A percentile compares a stretch with the other conserved stretches of the same genome.
Evolutionary conservation across 1,140 invertebrate species (phyloP).

Genomic region (Lordiphosa collinella): DNA sequence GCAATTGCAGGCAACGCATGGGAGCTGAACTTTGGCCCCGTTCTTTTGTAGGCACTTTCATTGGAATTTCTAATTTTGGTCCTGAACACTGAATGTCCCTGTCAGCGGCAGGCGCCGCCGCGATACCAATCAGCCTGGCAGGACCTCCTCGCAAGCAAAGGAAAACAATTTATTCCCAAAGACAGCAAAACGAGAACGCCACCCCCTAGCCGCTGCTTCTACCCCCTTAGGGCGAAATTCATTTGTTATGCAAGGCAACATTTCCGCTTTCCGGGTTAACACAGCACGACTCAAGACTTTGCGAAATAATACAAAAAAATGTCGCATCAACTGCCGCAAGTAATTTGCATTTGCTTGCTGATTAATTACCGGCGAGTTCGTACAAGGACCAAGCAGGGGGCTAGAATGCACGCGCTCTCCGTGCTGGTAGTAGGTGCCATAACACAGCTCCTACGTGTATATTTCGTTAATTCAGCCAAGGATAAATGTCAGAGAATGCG

Average conservation of each 20-base stretch:
- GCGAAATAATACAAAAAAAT: slow-evolving; percentile 20
- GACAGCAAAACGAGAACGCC: slow-evolving; percentile 35
- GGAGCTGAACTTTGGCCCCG: slow-evolving; percentile 16
- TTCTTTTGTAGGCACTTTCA: slow-evolving; percentile 31
- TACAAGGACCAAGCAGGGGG: slow-evolving; percentile 1
- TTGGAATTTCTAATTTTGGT: slow-evolving; percentile 9
- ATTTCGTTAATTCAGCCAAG: too few species aligned
- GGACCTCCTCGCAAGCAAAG: slow-evolving; percentile 40
- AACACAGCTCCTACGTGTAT: too few species aligned
- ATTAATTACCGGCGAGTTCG: slow-evolving; percentile 48
- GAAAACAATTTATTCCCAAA: slow-evolving; percentile 62
- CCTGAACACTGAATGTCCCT: slow-evolving; percentile 31
- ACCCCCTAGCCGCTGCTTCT: slow-evolving; percentile 3
- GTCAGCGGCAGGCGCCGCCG: slow-evolving; percentile 46
- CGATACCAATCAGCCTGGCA: slow-evolving; percentile 51
- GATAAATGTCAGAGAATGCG: too few species aligned
- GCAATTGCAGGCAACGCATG: slow-evolving; percentile 13
- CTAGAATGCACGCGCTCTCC: too few species aligned
- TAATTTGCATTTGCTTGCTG: slow-evolving; percentile 61
- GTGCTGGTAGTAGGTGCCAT: too few species aligned
- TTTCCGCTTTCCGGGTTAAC: slow-evolving; percentile 69
- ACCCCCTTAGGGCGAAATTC: slow-evolving; percentile 44
- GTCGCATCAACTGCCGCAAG: slow-evolving; percentile 56
- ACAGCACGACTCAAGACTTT: slow-evolving; percentile 39
- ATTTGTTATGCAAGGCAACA: slow-evolving; percentile 72